Conservation (phyloP, 30 jellyfish, hydroid and myxozoan species). For the Aurelia sp. region DNA sequence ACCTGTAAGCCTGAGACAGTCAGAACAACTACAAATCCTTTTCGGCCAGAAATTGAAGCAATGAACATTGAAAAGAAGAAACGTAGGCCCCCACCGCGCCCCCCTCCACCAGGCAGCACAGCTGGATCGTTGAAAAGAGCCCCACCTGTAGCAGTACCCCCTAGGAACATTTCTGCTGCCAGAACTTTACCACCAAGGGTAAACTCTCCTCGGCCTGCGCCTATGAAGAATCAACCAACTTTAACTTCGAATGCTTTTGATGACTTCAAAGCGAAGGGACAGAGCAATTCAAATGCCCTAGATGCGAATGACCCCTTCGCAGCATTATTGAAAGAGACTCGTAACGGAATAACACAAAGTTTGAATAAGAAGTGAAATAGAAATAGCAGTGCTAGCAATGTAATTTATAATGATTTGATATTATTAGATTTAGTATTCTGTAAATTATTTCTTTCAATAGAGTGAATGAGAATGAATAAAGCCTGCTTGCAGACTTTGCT, state of each 20-base stretch:
- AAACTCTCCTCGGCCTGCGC: neutral
- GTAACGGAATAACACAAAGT: conserved; percentile 32
- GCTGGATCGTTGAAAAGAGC: conserved; percentile 22
- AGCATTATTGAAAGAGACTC: conserved; percentile 23
- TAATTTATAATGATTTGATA: neutral
- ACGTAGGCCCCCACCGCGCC: conserved; percentile 68
- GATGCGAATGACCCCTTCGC: conserved; percentile 28
- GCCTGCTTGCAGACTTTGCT: too few species aligned
- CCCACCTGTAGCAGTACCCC: neutral
- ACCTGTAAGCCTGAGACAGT: neutral
- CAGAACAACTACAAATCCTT: neutral
- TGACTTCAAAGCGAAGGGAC: conserved; percentile 14
- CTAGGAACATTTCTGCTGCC: too few species aligned
- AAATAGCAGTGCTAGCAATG: neutral
- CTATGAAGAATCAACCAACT: neutral
- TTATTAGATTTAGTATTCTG: neutral
- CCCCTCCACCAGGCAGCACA: conserved; percentile 32
- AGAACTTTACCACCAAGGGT: conserved; percentile 28
- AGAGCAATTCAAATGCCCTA: neutral
- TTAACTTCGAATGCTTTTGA: conserved; percentile 16
- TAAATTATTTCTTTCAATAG: too few species aligned
- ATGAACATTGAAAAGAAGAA: conserved; percentile 17
- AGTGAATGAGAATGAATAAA: too few species aligned
- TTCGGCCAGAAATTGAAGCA: neutral
- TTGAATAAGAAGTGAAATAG: conserved; percentile 2